Base-by-base conservation (phyloP, 1,140 invertebrate species). In the Drosophila nigromelanica region DNA sequence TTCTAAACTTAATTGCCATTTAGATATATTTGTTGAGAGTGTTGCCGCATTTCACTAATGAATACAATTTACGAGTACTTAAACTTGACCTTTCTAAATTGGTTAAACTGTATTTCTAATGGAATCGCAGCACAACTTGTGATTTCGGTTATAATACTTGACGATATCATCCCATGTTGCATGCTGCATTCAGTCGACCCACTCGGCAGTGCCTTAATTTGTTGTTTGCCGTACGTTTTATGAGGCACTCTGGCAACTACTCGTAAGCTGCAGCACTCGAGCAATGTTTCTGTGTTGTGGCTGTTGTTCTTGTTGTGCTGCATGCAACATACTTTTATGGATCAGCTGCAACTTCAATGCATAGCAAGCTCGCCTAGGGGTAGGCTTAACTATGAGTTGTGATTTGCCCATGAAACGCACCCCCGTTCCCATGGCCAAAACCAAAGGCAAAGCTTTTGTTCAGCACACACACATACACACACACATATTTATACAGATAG, bases 271-370 rank as follows among this genome's bases (percentile, higher is more conserved):
- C 66, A 64, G 69, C 61, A 85, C 81, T 85, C 81, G 71, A 87
- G 71, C 51, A 61, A 62, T 50, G 66, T 64, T 59, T 58, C 68
- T 73, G 71, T 73, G 40, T 48, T 51, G 51, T n/a, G 48, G 15
- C 10, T 51, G 55, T n/a, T 56, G 70, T 56, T 72, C 56, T 43
- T 47, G 63, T 58, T 71, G 47, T 47, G 74, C 52, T 70, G 73
- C 68, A 82, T 80, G 79, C 81, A 80, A 89, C 78, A 90, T 80
- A 90, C 74, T 90, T 87, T 87, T 80, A 90, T 90, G 81, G 87
- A 90, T 90, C 87, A 90, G 79, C 79, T 90, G 87, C 78, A 90
- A 70, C 86, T 85, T 78, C 62, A 89, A 85, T 89, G 77, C 69
- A 76, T 79, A 81, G 64, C 76, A 68, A 71, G 69, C 42, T 2